phyloP scores from a whole-genome alignment of 2,797 vertebrate species.

The Anabas testudineus region DNA sequence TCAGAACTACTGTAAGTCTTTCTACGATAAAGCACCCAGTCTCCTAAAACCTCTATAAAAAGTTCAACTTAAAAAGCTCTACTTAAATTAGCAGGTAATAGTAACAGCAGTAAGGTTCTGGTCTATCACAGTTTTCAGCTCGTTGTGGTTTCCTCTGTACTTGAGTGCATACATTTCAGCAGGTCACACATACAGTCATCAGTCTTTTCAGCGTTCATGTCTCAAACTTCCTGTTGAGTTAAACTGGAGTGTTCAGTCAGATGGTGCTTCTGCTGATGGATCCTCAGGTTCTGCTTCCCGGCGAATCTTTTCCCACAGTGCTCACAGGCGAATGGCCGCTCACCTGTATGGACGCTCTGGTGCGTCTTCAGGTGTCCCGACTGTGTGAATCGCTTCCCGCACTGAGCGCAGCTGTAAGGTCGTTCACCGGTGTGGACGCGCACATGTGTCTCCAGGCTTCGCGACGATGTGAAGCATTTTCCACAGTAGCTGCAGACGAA shows the following conservation, averaged over 20 bases:
- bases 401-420: conserved; percentile 81
- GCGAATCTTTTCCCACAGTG: conserved; percentile 79
- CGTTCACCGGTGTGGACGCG: conserved; percentile 83
- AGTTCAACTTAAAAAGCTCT: neutral
- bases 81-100: neutral
- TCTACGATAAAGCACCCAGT: conserved; percentile 2
- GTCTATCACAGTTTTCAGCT: conserved; percentile 11
- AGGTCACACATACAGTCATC: neutral
- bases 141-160: neutral
- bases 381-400: conserved; percentile 82
- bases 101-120: conserved; percentile 7
- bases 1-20: neutral
- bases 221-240: neutral
- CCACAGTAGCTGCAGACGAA: conserved; percentile 80
- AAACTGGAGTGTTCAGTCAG: neutral
- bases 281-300: conserved; percentile 79
- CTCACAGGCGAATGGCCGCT: conserved; percentile 76
- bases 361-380: conserved; percentile 83
- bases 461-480: conserved; percentile 77
- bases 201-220: neutral
- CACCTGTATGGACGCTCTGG: conserved; percentile 82
- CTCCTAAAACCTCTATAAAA: conserved; percentile 9
- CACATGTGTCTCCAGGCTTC: conserved; percentile 79
- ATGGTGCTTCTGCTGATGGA: conserved; percentile 80
- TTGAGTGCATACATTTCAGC: neutral